Evolutionary conservation across 2,113 vertebrate species (phyloP).

Genomic region (Euleptes europaea): DNA sequence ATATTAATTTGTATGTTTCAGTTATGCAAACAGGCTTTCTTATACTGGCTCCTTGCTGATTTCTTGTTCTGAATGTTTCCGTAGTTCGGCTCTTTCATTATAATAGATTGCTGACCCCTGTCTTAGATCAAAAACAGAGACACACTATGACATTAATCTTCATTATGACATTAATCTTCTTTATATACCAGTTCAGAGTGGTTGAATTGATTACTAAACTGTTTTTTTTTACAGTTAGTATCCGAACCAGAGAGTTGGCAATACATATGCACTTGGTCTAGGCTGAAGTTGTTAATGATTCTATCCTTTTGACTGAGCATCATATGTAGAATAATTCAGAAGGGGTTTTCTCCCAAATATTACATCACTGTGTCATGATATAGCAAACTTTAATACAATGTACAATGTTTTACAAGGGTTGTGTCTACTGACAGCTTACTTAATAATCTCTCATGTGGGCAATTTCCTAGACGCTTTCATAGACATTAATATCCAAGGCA

Average conservation of each 20-base stretch:
- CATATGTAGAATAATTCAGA: neutral
- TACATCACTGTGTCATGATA: neutral
- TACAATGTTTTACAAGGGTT: neutral
- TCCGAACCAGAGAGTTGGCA: neutral
- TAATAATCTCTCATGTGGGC: neutral
- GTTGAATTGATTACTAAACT: neutral
- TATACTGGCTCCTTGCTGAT: no score
- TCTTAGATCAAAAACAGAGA: no score
- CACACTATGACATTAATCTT: neutral
- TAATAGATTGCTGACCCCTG: no score
- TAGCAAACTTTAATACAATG: neutral
- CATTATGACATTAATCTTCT: no score
- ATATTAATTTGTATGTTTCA: no score
- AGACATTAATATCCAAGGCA: neutral
- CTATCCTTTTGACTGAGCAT: neutral
- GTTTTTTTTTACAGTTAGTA: neutral
- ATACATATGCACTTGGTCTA: neutral
- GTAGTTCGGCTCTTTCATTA: no score
- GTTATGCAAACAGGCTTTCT: no score
- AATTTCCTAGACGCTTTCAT: slow-evolving; percentile 3
- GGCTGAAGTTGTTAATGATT: neutral
- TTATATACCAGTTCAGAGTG: neutral
- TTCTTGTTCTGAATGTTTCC: no score
- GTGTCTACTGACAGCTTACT: neutral
- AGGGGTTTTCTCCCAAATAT: neutral